Base-by-base conservation (phyloP, 2,888 invertebrate species). In the Beris morrisii region DNA sequence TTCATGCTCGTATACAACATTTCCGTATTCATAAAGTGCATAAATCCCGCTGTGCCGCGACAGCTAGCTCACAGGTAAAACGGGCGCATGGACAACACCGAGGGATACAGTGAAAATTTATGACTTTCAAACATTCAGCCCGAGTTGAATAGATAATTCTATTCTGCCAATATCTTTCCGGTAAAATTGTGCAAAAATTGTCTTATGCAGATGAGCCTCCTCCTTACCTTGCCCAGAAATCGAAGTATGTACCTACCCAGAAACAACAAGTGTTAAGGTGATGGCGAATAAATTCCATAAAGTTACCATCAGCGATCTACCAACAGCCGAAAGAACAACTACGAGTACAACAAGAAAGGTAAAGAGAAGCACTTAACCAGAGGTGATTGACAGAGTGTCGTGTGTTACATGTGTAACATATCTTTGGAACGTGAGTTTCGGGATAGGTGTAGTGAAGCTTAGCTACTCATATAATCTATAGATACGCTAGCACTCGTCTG, bases 11-110 rank as follows among this genome's bases (percentile, higher is more conserved):
- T 52, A 52, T 52, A 53, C 38, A 61, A 52, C 61, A 61, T 61
- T 61, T 61, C 61, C 61, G 61, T 61, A 61, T 61, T 61, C 61
- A 61, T 61, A 61, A 61, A 61, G 50, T 61, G 61, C 61, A 61
- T 61, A 61, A 61, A 61, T 61, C 61, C 61, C 61, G 61, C 61
- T 61, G 61, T 61, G 61, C 43, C 50, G 50, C 50, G 61, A 9
- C 61, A 50, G 59, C 48, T 22, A 61, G 46, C 61, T 61, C 43
- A 61, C 61, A 61, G 38, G 38, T 9, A 9, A 38, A 38, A 9
- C 38, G 38, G 38, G 38, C 5, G 9, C 38, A 38, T 3, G 38
- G 38, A 38, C 38, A 38, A 5, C 38, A 38, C 4, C 38, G 22
- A 38, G 38, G 38, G 38, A 38, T 38, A 38, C 9, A 38, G 2